A percentile compares a stretch with the other conserved stretches of the same genome.
phyloP scores from a whole-genome alignment of 2,797 vertebrate species.

The Diglossa cyanea region DNA sequence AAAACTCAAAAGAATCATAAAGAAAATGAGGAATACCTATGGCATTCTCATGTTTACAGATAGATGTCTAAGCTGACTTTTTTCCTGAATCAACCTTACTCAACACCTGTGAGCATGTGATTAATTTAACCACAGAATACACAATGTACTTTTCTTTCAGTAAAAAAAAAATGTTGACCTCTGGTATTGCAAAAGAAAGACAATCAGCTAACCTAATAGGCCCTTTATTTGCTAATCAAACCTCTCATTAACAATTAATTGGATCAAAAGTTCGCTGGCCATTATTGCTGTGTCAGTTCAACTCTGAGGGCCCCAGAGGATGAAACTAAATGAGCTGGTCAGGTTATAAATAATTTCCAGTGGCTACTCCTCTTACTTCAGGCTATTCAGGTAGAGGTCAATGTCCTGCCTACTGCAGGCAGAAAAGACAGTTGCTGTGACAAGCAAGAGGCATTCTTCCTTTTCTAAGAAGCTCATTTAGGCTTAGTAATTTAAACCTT shows the following conservation, averaged over 20 bases:
- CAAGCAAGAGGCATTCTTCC: slow-evolving; percentile 47
- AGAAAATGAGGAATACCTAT: not conserved
- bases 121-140: slow-evolving; percentile 41
- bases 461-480: slow-evolving; percentile 64
- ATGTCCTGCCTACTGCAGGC: slow-evolving; percentile 68
- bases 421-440: slow-evolving; percentile 33
- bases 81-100: slow-evolving; percentile 35
- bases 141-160: slow-evolving; percentile 28
- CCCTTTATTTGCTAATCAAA: slow-evolving; percentile 89
- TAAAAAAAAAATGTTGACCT: slow-evolving; percentile 55
- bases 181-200: slow-evolving; percentile 81
- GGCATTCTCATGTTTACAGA: not conserved
- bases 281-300: slow-evolving; percentile 84
- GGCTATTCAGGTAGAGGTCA: slow-evolving; percentile 86
- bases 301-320: slow-evolving; percentile 73
- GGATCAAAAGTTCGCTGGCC: slow-evolving; percentile 90
- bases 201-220: slow-evolving; percentile 86
- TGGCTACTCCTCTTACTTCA: slow-evolving; percentile 86
- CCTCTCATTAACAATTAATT: slow-evolving; percentile 95
- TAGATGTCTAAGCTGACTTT: not conserved
- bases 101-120: slow-evolving; percentile 27
- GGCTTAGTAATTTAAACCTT: slow-evolving; percentile 59
- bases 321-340: slow-evolving; percentile 84
- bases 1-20: not conserved
- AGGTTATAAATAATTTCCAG: slow-evolving; percentile 94